Evolutionary conservation across 2,888 invertebrate genomes (phyloP).

Genomic region (Alsophila aescularia): DNA sequence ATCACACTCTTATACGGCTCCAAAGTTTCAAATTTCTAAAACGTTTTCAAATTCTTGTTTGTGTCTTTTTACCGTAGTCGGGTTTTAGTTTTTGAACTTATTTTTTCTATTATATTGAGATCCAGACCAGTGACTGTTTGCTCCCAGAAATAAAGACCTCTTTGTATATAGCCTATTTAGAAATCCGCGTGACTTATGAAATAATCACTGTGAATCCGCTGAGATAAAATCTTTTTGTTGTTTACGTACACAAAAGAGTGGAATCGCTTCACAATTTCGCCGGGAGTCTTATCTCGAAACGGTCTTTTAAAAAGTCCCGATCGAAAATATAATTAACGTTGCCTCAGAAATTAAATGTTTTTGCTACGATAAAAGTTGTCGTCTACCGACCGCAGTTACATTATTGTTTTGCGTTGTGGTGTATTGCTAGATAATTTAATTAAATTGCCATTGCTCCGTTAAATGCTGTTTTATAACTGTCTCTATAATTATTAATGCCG

Average conservation of each 20-base stretch:
- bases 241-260: slow-evolving; percentile 54
- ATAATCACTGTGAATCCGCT: slow-evolving; percentile 54
- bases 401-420: slow-evolving; percentile 9
- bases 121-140: slow-evolving; percentile 29
- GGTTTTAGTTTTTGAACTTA: too few relatives aligned
- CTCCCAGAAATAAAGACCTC: slow-evolving; percentile 41
- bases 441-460: slow-evolving; percentile 23
- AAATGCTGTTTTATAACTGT: slow-evolving; percentile 22
- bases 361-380: slow-evolving; percentile 23
- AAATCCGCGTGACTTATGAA: slow-evolving; percentile 48
- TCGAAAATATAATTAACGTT: slow-evolving; percentile 44
- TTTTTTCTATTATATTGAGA: too few relatives aligned
- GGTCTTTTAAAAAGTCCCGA: slow-evolving; percentile 46
- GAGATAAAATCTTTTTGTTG: slow-evolving; percentile 64
- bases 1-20: too few relatives aligned
- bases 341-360: slow-evolving; percentile 36
- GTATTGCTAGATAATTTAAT: slow-evolving; percentile 23
- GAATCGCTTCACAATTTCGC: slow-evolving; percentile 56
- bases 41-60: too few relatives aligned
- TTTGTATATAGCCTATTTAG: slow-evolving; percentile 55
- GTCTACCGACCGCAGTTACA: slow-evolving; percentile 8
- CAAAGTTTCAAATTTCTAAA: too few relatives aligned
- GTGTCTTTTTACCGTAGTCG: too few relatives aligned
- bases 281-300: slow-evolving; percentile 48
- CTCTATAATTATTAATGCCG: slow-evolving; percentile 16